Conservation (phyloP, 2,888 invertebrate species). For the Cerceris rybyensis region DNA sequence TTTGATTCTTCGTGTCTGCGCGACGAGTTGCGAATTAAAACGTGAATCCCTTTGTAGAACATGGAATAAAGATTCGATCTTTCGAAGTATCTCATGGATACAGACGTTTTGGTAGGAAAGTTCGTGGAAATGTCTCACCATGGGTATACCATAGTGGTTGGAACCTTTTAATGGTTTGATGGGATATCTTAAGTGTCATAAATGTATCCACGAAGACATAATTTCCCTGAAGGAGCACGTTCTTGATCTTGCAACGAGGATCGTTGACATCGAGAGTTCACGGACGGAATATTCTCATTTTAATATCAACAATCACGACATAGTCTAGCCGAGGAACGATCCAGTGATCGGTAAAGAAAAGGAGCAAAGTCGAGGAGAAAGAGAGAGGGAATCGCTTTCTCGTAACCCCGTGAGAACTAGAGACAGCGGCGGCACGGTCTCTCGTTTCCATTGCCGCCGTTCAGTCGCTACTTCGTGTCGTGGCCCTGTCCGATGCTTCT, state of each 20-base stretch:
- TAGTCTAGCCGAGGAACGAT: conserved; percentile 26
- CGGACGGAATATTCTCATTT: conserved; percentile 11
- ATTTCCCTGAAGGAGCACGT: conserved; percentile 1
- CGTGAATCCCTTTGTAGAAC: too few species aligned
- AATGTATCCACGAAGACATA: background rate
- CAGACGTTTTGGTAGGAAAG: too few species aligned
- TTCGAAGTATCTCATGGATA: too few species aligned
- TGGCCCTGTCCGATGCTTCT: background rate
- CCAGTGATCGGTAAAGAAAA: conserved; percentile 23
- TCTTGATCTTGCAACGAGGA: conserved; percentile 26
- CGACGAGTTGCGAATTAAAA: background rate
- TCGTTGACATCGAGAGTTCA: conserved; percentile 31
- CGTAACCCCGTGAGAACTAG: conserved; percentile 80
- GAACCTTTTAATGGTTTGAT: too few species aligned
- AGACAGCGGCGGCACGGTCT: conserved; percentile 57
- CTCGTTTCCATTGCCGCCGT: conserved; percentile 54
- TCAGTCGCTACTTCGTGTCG: conserved; percentile 46
- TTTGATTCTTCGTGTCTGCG: background rate
- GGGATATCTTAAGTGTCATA: too few species aligned
- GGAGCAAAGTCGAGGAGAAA: conserved; percentile 36
- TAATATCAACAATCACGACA: conserved; percentile 16
- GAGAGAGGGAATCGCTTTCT: conserved; percentile 75
- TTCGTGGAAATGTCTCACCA: too few species aligned
- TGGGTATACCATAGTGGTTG: too few species aligned
- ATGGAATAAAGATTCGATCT: too few species aligned